These are phyloP conservation scores for Etheostoma perlongum DNA, from an alignment of 2,797 vertebrate species.

Conservation along the genomic window DNA sequence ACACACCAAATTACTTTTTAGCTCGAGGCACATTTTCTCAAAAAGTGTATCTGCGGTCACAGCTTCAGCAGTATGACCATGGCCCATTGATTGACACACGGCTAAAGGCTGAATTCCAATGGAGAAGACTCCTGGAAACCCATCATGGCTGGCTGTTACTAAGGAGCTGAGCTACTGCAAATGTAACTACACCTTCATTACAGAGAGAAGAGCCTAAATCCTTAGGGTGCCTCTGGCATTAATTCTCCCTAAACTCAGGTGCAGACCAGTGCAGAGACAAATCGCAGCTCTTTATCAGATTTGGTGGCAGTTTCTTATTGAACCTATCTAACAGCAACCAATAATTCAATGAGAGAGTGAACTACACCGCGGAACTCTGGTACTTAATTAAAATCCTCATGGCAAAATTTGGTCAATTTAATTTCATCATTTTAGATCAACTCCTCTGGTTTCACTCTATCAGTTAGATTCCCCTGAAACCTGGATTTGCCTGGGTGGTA, in stretches of 20 bases:
- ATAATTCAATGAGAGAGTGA: constrained; percentile 64
- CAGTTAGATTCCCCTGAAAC: constrained; percentile 68
- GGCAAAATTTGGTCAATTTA: constrained; percentile 71
- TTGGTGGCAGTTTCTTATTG: constrained; percentile 59
- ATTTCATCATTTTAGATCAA: constrained; percentile 76
- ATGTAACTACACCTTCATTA: constrained; percentile 60
- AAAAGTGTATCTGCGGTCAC: constrained; percentile 66
- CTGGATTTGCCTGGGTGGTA: constrained; percentile 68
- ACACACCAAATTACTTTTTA: constrained; percentile 80
- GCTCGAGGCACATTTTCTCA: constrained; percentile 58
- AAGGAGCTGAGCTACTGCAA: constrained; percentile 53
- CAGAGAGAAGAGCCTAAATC: constrained; percentile 22
- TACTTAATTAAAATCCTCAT: constrained; percentile 76
- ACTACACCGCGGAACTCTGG: constrained; percentile 55
- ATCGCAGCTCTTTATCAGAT: constrained; percentile 49
- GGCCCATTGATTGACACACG: constrained; percentile 72
- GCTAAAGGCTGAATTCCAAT: constrained; percentile 58
- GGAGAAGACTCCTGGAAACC: constrained; percentile 32
- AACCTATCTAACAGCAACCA: constrained; percentile 54
- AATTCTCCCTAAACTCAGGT: constrained; percentile 44
- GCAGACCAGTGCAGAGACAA: constrained; percentile 35
- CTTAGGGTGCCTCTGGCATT: constrained; percentile 37
- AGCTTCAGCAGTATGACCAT: constrained; percentile 49
- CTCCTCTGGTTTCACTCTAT: constrained; percentile 69
- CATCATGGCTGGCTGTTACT: constrained; percentile 27